A percentile compares a stretch with the other conserved stretches of the same genome.
These are phyloP conservation scores for Cacoxenus indagator DNA, from an alignment of 2,888 invertebrate species.

Conservation along the genomic window DNA sequence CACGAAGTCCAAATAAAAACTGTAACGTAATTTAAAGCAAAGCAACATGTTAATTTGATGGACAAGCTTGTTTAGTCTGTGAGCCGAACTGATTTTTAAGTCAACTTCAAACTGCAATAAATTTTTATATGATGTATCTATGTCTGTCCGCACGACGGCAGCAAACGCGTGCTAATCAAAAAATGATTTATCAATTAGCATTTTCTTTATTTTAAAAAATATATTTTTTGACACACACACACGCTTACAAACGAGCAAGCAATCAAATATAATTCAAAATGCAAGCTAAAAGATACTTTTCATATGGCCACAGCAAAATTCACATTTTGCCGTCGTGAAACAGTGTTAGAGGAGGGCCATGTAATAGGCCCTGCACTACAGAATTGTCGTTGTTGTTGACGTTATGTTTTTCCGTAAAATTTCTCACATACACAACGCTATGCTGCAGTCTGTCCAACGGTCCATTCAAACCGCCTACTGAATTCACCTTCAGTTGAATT, in stretches of 20 bases:
- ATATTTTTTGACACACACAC: background rate
- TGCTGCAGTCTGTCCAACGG: no score
- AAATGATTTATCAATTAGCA: constrained; percentile 35
- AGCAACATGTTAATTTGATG: constrained; percentile 17
- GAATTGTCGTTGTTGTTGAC: no score
- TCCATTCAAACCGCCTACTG: no score
- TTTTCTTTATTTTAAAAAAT: background rate
- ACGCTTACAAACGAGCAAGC: no score
- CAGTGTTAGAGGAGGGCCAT: no score
- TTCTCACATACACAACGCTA: no score
- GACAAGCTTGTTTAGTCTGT: background rate
- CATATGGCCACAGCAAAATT: no score
- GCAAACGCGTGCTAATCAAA: background rate
- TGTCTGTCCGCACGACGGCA: background rate
- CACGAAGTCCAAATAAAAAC: background rate
- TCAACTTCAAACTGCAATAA: background rate
- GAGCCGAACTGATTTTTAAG: background rate
- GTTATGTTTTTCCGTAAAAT: no score
- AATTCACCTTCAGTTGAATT: background rate
- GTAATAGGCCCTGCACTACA: no score
- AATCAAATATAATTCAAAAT: no score
- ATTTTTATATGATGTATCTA: background rate
- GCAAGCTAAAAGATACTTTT: no score
- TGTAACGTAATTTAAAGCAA: background rate
- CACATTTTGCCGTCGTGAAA: no score